These are phyloP conservation scores for Sphaeridia pumilis DNA, from an alignment of 2,888 invertebrate genomes.

Conservation along the genomic window DNA sequence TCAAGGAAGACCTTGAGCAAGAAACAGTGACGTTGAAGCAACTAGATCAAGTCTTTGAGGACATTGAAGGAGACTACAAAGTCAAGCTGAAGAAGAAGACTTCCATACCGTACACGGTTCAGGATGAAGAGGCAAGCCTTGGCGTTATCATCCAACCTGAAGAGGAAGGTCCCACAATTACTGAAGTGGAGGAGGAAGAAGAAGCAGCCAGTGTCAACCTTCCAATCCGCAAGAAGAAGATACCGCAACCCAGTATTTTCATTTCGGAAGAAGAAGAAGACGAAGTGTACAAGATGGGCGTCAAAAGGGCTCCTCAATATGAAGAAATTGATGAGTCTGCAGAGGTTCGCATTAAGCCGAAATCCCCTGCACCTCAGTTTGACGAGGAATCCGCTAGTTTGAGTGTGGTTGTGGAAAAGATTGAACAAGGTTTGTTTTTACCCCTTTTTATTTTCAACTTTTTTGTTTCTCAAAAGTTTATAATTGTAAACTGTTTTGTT, in stretches of 20 bases:
- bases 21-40: conserved; percentile 29
- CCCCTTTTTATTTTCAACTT: neutral
- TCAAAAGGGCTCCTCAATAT: conserved; percentile 40
- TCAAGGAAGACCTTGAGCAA: conserved; percentile 29
- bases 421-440: conserved; percentile 19
- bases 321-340: conserved; percentile 40
- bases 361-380: conserved; percentile 31
- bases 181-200: conserved; percentile 48
- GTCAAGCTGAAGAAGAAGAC: conserved; percentile 58
- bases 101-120: conserved; percentile 47
- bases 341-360: conserved; percentile 41
- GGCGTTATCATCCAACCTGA: conserved; percentile 32
- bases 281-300: conserved; percentile 42
- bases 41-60: conserved; percentile 31
- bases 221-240: conserved; percentile 37
- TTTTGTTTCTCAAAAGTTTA: conserved; percentile 2
- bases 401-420: conserved; percentile 24
- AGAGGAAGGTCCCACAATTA: conserved; percentile 44
- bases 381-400: conserved; percentile 22
- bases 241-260: conserved; percentile 24
- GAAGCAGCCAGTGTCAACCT: conserved; percentile 41
- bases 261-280: conserved; percentile 45
- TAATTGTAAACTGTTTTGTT: too few relatives aligned
- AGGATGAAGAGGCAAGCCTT: conserved; percentile 44
- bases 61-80: conserved; percentile 79